Base-by-base conservation (phyloP, 2,888 invertebrate genomes). In the Dermolepida albohirtum region DNA sequence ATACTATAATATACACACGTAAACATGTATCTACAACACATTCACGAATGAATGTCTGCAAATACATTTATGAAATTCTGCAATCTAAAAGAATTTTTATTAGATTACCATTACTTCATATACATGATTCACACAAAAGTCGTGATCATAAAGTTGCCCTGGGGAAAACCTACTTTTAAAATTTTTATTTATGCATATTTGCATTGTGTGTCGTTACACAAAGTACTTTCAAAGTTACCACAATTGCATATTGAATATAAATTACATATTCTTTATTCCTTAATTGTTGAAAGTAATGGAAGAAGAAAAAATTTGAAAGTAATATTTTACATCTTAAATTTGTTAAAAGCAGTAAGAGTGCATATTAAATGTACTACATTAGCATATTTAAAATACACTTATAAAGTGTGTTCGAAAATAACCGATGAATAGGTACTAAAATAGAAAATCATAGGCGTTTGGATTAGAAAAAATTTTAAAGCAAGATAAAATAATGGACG, bases 101-200 rank as follows among this genome's bases (percentile, higher is more conserved):
- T 62, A 39, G 47, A 62, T 62, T 62, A 16, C 47, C 59, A 62
- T 62, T 62, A 62, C 34, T 62, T 34, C 47, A 34, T 34, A 1
- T 5, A n/a, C n/a, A 41, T 41, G 12, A 43, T 57, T 34, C 34
- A 34, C 34, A 34, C 6, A 34, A 34, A 34, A 10, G 34, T 34
- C 34, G 34, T 47, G 47, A 49, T 62, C 47, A 39, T 34, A 27
- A 49, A 47, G 22, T 34, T 27, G 59, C 59, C 59, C 34, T 4
- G 39, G 47, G 59, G 59, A 49, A 34, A 47, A 10, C 47, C 47
- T 34, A 47, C 44, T 39, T 62, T 47, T 49, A 34, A 16, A 34
- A 49, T 16, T 43, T 62, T 34, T 47, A 47, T 49, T 22, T 8
- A 17, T 49, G 49, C 7, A 22, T 49, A 16, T 16, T 16, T 47